These are phyloP conservation scores for Mythimna loreyi DNA, from an alignment of 2,888 invertebrate genomes.

Conservation along the genomic window DNA sequence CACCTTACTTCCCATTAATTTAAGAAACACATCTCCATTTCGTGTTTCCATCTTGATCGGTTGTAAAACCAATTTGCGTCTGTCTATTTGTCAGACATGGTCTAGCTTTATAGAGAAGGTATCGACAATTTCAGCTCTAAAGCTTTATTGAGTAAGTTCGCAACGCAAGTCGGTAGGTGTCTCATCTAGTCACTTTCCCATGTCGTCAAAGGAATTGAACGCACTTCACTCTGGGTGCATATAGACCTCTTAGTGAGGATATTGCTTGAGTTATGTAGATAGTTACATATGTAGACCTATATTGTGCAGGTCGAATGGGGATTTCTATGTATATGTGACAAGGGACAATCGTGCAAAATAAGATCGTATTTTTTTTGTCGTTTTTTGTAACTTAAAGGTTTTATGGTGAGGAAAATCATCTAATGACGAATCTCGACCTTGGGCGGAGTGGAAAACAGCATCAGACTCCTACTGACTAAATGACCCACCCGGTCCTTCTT, in stretches of 20 bases:
- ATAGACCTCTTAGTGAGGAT: too few species aligned
- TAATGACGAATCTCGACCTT: too few species aligned
- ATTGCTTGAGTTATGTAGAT: neutral
- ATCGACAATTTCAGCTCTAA: neutral
- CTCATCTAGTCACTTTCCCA: neutral
- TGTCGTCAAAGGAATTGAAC: constrained; percentile 5
- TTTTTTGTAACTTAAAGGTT: too few species aligned
- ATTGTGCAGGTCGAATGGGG: neutral
- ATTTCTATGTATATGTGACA: neutral
- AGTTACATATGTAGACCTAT: too few species aligned
- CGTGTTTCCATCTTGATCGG: neutral
- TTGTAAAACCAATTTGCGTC: too few species aligned
- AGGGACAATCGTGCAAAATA: too few species aligned
- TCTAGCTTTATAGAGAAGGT: neutral
- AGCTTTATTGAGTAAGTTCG: neutral
- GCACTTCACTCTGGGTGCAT: neutral
- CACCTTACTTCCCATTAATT: too few species aligned
- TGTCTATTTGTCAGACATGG: neutral
- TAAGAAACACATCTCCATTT: neutral
- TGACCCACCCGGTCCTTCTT: too few species aligned
- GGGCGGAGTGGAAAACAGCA: too few species aligned
- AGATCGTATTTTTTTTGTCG: too few species aligned
- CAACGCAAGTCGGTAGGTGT: constrained; percentile 3
- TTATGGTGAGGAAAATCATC: too few species aligned
- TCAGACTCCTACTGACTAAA: too few species aligned